Evolutionary conservation across 2,797 vertebrate species (phyloP), one percentile per base, ranked within the genome.

Genomic region (Ptychobarbus kaznakovi): DNA sequence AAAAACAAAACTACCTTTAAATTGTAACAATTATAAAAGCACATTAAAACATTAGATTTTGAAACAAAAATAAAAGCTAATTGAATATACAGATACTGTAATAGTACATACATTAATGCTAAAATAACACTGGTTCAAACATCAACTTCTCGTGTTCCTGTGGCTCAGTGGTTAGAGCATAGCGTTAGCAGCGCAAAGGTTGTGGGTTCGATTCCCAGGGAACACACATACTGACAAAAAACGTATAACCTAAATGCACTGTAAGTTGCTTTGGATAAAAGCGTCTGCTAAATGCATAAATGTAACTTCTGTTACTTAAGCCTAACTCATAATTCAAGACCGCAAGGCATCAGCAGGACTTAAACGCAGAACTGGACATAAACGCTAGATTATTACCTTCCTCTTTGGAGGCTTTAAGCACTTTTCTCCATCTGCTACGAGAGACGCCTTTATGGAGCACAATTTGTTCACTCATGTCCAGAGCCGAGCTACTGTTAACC

Each of bases 401-500:
- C 42, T 87, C 80, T 80, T 83, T 87, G 58, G 73, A 16, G 74
- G 72, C 82, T 72, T 87, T 80, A 56, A 89, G 53, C 56, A 84
- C 80, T 81, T 80, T 89, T 66, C 76, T 87, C 90, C 88, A 87
- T 81, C 58, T 80, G 65, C 83, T 70, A 32, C 42, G 87, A 69
- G 82, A 82, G 13, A 81, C 15, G 42, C 13, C 63, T 18, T 84
- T 56, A 38, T 76, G 63, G 51, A 74, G 13, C 32, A 83, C 72
- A 66, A 69, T 61, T 20, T 61, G 79, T 69, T 78, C 51, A 38
- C 32, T 74, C 70, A 46, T 74, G 8, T 87, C 75, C 46, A 73
- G 22, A 42, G 22, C 35, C n/a, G 7, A 63, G 8, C 28, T 16
- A 49, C 40, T 38, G 40, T 58, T 63, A 74, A 49, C 18, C 38